Evolutionary conservation across 2,797 vertebrate genomes (phyloP), one percentile per base, ranked within the genome.

Genomic region (Fratercula arctica): DNA sequence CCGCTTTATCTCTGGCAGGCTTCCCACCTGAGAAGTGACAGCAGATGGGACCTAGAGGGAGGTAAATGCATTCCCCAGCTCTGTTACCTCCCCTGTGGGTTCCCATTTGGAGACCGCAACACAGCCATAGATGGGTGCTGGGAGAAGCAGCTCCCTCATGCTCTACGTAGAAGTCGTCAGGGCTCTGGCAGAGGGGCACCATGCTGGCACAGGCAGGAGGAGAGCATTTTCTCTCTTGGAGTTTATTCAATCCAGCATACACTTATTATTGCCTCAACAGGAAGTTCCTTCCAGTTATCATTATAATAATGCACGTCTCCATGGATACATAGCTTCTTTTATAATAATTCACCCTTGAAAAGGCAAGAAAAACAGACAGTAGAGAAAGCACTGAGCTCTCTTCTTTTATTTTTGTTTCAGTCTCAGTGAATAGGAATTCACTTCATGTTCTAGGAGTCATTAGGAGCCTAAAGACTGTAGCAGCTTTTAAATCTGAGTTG

Each of bases 391-490:
- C 50, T 60, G 87, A 92, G 89, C 76, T 66, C 79, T 85, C 90
- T 85, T 41, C 54, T 78, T 69, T 84, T 82, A 73, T 92, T 95
- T 96, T 95, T 94, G 81, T 90, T 94, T 94, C 64, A 13, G 41
- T 79, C 85, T 64, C 88, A 69, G 77, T 85, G 93, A 95, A 92
- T 26, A 85, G 80, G 79, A 95, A 96, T 94, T 90, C 89, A 77
- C 80, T 95, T 90, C 41, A 54, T 92, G 68, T 88, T 95, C 94
- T 41, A 83, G 77, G 93, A 96, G 68, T 95, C 95, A 93, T 96
- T 97, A 97, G 93, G 85, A 96, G 76, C 87, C 93, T 96, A 97
- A 96, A 95, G 90, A 90, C 95, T 96, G 95, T 76, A 94, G 82
- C 96, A 88, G 94, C 87, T 91, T 96, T 93, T 85, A 93, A 92